Evolutionary conservation across 2,113 vertebrate genomes (phyloP), one percentile per base, ranked within the genome.

Genomic region (Garra rufa): DNA sequence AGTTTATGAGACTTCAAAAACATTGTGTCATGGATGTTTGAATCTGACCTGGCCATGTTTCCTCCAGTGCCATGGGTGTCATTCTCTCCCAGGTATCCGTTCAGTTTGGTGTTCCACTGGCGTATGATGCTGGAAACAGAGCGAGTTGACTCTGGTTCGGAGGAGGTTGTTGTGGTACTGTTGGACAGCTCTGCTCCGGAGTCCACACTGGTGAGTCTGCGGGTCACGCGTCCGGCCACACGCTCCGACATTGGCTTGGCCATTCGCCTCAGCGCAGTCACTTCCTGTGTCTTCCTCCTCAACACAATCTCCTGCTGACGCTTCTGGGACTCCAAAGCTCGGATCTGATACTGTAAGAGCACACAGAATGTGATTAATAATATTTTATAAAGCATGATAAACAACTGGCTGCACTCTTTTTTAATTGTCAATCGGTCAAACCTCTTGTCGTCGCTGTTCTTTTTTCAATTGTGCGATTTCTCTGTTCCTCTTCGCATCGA

Each of bases 391-490:
- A 34, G 4, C 21, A 15, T 13, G 1, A 34, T 21, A 34, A 17
- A 65, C 28, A 8, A 15, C 13, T 26, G 24, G n/a, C n/a, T n/a
- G n/a, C n/a, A n/a, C n/a, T n/a, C n/a, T n/a, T n/a, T n/a, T n/a
- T n/a, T n/a, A n/a, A 5, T 59, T 24, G 26, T 41, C 10, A 30
- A 74, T 10, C 24, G 11, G 0, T 14, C 85, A 86, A 63, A 96
- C 96, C 94, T 96, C 96, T 73, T 99, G 97, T 1, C 97, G 92
- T 2, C 96, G 94, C 88, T 99, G 98, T 87, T 99, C 98, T 92
- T 99, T 99, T 93, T 96, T 98, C 55, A 99, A 95, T 90, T 99
- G 98, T 0, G 97, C 96, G 0, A 99, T 99, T 93, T 99, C 98
- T 1, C 97, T 90, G 88, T 96, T 99, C 91, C 97, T 95, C 92